Base-by-base conservation (phyloP, 2,113 vertebrate species). In the Bubalus kerabau region DNA sequence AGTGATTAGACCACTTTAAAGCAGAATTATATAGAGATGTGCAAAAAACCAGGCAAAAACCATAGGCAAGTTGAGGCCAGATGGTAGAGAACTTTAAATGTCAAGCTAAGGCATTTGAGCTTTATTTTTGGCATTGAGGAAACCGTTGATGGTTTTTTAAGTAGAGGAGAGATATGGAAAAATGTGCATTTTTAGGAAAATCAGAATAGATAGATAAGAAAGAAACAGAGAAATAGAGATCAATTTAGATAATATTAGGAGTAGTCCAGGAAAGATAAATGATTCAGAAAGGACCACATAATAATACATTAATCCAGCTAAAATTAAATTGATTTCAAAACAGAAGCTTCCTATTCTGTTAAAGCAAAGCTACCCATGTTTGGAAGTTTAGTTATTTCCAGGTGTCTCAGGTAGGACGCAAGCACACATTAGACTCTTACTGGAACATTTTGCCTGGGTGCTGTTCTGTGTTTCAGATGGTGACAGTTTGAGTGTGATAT, bases 61-160 rank as follows among this genome's bases (percentile, higher is more conserved):
- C 57, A 94, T 26, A 54, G 40, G 36, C 46, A 95, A 93, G 76
- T 94, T 88, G 60, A 95, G 94, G 94, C 95, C 90, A 98, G 97
- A 97, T 95, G 90, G 94, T 64, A 91, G 62, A 93, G 93, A 95
- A 87, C 56, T 94, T 97, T 95, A 98, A 98, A 97, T 98, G 97
- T 97, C 90, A 97, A 87, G 14, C 74, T 36, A 92, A 96, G 91
- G 78, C 88, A 89, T 88, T 93, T 95, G 85, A 96, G 82, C 85
- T 97, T 98, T 96, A 95, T 96, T 97, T 94, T 94, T 98, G 95
- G 95, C 94, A 95, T 43, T 10, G 10, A 92, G 82, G 13, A 95
- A 95, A 84, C 62, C 15, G 82, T 48, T 93, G 59, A 97, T 85
- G 32, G 67, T 85, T 97, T 98, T 95, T 95, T 91, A 94, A 91